phyloP scores from a whole-genome alignment of 2,113 vertebrate genomes.

The Notechis scutatus region DNA sequence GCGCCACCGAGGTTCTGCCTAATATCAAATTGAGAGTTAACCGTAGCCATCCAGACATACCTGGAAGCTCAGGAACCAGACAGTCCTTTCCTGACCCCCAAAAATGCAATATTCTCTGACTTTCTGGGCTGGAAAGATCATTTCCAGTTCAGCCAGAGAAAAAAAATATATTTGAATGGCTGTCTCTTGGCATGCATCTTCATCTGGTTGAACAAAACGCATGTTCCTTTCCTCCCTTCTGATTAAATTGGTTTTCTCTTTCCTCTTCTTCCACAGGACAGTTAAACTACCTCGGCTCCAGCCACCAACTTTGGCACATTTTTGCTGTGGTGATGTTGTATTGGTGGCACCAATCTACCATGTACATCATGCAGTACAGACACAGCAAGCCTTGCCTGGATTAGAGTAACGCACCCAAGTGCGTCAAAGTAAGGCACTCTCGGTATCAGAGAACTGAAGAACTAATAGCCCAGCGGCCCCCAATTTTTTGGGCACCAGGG shows the following conservation, averaged over 20 bases:
- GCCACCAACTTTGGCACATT: conserved; percentile 95
- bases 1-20: background rate
- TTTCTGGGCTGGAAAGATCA: too few relatives aligned
- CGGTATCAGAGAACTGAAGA: rapidly evolving
- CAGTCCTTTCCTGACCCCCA: background rate
- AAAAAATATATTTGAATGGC: background rate
- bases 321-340: conserved; percentile 94
- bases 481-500: too few relatives aligned
- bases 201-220: background rate
- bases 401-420: conserved; percentile 50
- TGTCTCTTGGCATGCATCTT: background rate
- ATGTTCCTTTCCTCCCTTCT: background rate
- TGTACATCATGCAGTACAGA: conserved; percentile 88
- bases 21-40: background rate
- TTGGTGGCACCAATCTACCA: conserved; percentile 94
- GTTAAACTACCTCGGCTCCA: conserved; percentile 95
- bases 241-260: background rate
- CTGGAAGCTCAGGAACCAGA: background rate
- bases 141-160: background rate
- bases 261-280: conserved; percentile 75
- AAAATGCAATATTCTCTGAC: background rate
- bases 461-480: background rate
- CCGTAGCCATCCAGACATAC: background rate
- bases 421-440: conserved; percentile 56
- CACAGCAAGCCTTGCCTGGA: conserved; percentile 85